These are phyloP conservation scores for Myiozetetes cayanensis DNA, from an alignment of 2,113 vertebrate genomes.

Conservation along the genomic window DNA sequence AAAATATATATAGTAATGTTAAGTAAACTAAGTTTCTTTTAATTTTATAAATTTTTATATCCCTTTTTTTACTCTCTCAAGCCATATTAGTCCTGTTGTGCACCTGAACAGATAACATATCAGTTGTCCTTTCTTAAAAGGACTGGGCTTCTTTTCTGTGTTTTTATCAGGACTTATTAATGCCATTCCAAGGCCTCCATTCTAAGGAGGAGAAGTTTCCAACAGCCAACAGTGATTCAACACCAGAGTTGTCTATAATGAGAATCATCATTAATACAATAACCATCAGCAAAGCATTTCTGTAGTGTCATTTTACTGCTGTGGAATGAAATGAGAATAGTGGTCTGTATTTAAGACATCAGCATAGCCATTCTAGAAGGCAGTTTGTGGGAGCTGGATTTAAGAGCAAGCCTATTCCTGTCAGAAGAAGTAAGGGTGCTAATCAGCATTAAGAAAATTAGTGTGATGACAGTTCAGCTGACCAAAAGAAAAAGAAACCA, in stretches of 20 bases:
- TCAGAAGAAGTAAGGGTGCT: not conserved
- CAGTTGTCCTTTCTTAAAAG: not conserved
- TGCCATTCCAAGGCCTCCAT: not conserved
- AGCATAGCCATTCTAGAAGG: not conserved
- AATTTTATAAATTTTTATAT: not conserved
- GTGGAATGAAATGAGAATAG: not conserved
- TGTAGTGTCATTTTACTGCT: not conserved
- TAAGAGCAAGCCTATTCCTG: not conserved
- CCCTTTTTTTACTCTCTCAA: not conserved
- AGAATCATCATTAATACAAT: not conserved
- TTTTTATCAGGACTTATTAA: not conserved
- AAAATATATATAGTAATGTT: not conserved
- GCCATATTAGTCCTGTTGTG: not conserved
- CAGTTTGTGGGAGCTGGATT: not conserved
- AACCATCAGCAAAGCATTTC: not conserved
- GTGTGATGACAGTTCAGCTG: not conserved
- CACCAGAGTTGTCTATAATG: not conserved
- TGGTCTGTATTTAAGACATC: not conserved
- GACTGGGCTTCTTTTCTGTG: rapidly evolving
- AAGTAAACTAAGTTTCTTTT: not conserved
- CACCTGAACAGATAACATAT: not conserved
- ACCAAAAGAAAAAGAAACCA: not conserved
- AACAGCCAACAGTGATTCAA: not conserved
- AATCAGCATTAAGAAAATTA: not conserved
- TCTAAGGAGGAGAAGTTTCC: not conserved